These are phyloP conservation scores for Alviniconcha marisindica DNA, from an alignment of 1,140 invertebrate species.

Conservation along the genomic window DNA sequence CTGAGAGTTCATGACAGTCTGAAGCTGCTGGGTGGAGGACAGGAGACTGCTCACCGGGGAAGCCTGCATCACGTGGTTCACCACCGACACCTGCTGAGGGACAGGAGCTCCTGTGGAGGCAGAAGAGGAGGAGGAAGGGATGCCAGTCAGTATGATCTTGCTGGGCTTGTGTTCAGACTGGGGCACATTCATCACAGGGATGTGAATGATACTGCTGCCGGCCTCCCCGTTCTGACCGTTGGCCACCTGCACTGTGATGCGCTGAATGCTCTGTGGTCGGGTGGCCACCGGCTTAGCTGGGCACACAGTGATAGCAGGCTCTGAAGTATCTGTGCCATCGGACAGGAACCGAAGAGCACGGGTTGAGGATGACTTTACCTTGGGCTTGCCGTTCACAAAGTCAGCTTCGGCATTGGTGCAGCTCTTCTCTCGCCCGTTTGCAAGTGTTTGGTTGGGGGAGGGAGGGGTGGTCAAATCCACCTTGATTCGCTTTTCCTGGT, in stretches of 20 bases:
- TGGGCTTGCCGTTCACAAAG: not conserved
- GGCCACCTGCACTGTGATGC: constrained; percentile 35
- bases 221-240: not conserved
- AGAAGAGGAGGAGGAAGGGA: not conserved
- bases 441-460: constrained; percentile 22
- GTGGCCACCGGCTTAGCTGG: constrained; percentile 25
- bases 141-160: constrained; percentile 7
- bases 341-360: constrained; percentile 21
- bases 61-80: constrained; percentile 1
- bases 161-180: constrained; percentile 1
- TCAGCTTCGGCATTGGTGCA: not conserved
- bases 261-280: constrained; percentile 28
- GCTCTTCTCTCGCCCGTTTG: constrained; percentile 26
- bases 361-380: constrained; percentile 14
- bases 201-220: constrained; percentile 9
- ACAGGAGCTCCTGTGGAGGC: not conserved
- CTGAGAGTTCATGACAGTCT: not conserved
- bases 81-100: constrained; percentile 25
- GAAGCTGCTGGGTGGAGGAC: not conserved
- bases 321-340: not conserved
- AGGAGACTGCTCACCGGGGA: not conserved
- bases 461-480: constrained; percentile 58
- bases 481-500: constrained; percentile 30
- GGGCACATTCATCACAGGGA: constrained; percentile 27
- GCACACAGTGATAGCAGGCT: not conserved